A percentile compares a stretch with the other conserved stretches of the same genome.
Evolutionary conservation across 2,888 invertebrate species (phyloP).

Genomic region (Zootermopsis nevadensis): DNA sequence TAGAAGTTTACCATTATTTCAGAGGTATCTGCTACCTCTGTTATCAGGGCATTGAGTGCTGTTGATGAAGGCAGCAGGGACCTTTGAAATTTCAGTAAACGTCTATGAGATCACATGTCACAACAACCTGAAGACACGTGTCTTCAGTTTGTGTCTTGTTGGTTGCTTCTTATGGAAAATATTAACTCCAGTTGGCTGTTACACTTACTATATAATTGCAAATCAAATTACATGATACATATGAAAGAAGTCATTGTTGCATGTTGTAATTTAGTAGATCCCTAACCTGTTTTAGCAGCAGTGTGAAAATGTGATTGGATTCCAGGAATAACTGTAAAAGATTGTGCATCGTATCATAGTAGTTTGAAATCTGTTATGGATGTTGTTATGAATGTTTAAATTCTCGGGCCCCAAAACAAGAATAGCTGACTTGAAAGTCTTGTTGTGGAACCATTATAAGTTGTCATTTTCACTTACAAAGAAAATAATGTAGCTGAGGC

Average conservation of each 20-base stretch:
- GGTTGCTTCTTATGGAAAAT: background rate
- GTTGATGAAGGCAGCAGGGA: too few relatives aligned
- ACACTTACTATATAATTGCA: conserved; percentile 32
- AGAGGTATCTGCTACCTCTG: too few relatives aligned
- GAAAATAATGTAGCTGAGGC: conserved; percentile 10
- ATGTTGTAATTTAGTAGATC: conserved; percentile 30
- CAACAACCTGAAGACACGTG: too few relatives aligned
- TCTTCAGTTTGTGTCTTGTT: too few relatives aligned
- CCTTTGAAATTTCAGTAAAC: too few relatives aligned
- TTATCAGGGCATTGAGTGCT: too few relatives aligned
- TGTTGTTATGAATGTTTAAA: conserved; percentile 30
- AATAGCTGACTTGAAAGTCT: background rate
- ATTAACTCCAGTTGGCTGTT: conserved; percentile 28
- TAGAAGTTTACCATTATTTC: too few relatives aligned
- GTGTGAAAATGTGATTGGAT: conserved; percentile 33
- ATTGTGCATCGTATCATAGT: conserved; percentile 42
- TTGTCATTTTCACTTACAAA: conserved; percentile 8
- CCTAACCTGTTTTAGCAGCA: conserved; percentile 24
- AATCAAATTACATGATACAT: conserved; percentile 40
- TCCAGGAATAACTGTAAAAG: conserved; percentile 28
- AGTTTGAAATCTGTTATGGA: conserved; percentile 17
- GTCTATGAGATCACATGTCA: too few relatives aligned
- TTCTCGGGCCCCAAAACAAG: background rate
- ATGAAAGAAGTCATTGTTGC: conserved; percentile 22
- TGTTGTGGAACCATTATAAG: background rate